These are phyloP conservation scores for Latheticus oryzae DNA, from an alignment of 2,888 invertebrate genomes.

Conservation along the genomic window DNA sequence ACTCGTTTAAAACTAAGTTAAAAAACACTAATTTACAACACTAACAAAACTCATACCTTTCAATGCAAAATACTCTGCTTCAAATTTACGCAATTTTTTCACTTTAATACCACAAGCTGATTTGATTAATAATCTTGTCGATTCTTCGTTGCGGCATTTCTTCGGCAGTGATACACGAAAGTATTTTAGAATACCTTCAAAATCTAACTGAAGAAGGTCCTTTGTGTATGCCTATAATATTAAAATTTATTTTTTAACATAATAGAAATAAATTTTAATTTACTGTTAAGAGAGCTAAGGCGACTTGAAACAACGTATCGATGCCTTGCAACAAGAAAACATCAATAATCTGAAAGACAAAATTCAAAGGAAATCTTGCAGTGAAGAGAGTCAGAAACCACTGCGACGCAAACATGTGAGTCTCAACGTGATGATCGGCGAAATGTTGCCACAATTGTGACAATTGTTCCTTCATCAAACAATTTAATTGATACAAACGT, in stretches of 20 bases:
- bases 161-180: conserved; percentile 97
- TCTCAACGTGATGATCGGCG: conserved; percentile 85
- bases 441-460: conserved; percentile 86
- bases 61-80: conserved; percentile 85
- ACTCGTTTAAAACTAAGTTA: conserved; percentile 11
- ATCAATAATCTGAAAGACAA: conserved; percentile 97
- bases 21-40: not conserved
- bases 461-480: conserved; percentile 91
- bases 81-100: conserved; percentile 94
- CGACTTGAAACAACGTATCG: conserved; percentile 96
- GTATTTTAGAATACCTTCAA: conserved; percentile 97
- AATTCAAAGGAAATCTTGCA: conserved; percentile 95
- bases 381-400: conserved; percentile 99
- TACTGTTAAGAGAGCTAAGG: conserved; percentile 90
- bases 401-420: conserved; percentile 99
- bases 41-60: too few relatives aligned
- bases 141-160: conserved; percentile 92
- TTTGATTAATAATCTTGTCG: conserved; percentile 89
- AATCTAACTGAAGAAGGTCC: conserved; percentile 92
- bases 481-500: conserved; percentile 93
- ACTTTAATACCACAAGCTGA: conserved; percentile 92
- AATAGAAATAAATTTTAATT: conserved; percentile 49
- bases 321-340: conserved; percentile 95
- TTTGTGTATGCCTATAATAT: conserved; percentile 79
- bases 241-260: not conserved